Evolutionary conservation across 2,888 invertebrate species (phyloP).

Genomic region (Eurois occulta): DNA sequence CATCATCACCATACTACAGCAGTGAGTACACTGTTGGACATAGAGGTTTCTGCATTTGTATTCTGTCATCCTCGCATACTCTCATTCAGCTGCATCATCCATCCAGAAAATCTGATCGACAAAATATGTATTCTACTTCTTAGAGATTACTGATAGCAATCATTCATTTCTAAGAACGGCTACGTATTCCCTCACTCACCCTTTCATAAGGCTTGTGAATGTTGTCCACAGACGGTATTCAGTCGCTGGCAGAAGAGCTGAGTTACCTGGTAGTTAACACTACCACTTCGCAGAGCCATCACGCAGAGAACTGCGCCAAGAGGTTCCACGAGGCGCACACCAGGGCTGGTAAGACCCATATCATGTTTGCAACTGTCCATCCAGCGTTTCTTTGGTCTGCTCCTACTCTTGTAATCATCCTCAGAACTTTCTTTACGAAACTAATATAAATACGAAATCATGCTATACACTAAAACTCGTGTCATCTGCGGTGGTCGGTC

Average conservation of each 20-base stretch:
- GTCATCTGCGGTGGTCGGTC: neutral
- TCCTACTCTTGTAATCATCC: neutral
- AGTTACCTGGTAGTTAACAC: constrained; percentile 68
- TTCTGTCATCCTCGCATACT: neutral
- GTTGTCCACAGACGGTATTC: constrained; percentile 62
- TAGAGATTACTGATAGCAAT: neutral
- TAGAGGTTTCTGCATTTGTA: accelerated
- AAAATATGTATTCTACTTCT: neutral
- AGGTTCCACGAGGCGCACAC: constrained; percentile 75
- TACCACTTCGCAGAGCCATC: constrained; percentile 76
- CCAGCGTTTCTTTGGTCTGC: neutral
- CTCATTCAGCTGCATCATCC: neutral
- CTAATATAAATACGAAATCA: neutral
- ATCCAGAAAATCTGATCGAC: neutral
- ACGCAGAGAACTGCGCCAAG: constrained; percentile 77
- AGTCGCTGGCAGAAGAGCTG: constrained; percentile 70
- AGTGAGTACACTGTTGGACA: neutral
- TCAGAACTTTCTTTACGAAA: neutral
- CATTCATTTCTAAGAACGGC: neutral
- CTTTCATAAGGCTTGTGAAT: too few relatives aligned
- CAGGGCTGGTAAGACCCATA: constrained; percentile 71
- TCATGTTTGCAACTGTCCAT: neutral
- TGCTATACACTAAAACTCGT: neutral
- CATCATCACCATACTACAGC: neutral
- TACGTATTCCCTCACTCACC: neutral